A percentile compares a stretch with the other conserved stretches of the same genome.
These are phyloP conservation scores for Nemopilema nomurai DNA, from an alignment of 30 jellyfish, hydroid and myxozoan genomes.

Conservation along the genomic window DNA sequence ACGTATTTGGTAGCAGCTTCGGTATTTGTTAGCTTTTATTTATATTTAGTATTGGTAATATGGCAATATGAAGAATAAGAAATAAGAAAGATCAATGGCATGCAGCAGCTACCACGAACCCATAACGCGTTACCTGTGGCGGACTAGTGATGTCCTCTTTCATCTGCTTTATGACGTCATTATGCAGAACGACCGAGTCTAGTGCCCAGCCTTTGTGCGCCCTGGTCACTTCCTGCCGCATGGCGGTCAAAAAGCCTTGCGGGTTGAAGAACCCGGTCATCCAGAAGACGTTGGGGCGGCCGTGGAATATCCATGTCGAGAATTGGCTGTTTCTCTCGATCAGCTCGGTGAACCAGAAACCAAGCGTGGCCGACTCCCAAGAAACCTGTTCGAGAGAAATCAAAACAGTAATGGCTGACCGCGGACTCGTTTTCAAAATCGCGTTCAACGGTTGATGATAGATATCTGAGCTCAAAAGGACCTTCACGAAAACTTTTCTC, in stretches of 20 bases:
- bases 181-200: conserved; percentile 96
- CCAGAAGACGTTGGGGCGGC: conserved; percentile 97
- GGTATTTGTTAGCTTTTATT: too few relatives aligned
- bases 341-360: conserved; percentile 96
- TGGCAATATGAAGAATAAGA: background rate
- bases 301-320: conserved; percentile 81
- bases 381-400: conserved; percentile 61
- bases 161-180: conserved; percentile 89
- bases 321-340: conserved; percentile 89
- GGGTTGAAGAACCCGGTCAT: conserved; percentile 99
- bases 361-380: conserved; percentile 97
- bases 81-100: background rate
- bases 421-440: too few relatives aligned
- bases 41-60: too few relatives aligned
- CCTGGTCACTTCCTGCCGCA: conserved; percentile 97
- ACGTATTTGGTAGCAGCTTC: too few relatives aligned
- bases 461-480: too few relatives aligned
- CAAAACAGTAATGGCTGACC: too few relatives aligned
- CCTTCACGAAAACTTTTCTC: too few relatives aligned
- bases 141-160: conserved; percentile 90
- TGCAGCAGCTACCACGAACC: background rate
- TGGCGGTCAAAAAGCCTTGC: conserved; percentile 96
- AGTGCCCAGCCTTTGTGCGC: conserved; percentile 99
- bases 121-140: conserved; percentile 64
- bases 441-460: too few relatives aligned